These are phyloP conservation scores for Drosophila sucinea DNA, from an alignment of 1,140 invertebrate genomes.

Conservation along the genomic window DNA sequence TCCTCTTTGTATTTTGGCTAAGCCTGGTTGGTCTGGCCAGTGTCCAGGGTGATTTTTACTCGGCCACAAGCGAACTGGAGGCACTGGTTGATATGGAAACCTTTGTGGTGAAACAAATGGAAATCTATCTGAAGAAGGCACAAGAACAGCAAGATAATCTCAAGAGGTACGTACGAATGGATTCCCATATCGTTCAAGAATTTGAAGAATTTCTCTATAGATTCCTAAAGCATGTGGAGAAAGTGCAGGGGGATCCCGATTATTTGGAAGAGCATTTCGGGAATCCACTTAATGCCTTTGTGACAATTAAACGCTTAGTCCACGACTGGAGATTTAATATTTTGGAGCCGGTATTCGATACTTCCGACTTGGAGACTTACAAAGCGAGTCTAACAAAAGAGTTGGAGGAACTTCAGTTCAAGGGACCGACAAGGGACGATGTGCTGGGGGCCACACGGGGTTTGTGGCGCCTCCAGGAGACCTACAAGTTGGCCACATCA, in stretches of 20 bases:
- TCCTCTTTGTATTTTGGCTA: background rate
- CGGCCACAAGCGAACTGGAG: constrained; percentile 33
- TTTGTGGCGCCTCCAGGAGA: constrained; percentile 95
- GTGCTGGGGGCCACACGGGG: constrained; percentile 96
- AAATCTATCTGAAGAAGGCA: constrained; percentile 41
- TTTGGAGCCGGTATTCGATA: constrained; percentile 69
- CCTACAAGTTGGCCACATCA: constrained; percentile 93
- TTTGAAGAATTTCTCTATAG: constrained; percentile 2
- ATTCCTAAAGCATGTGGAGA: constrained; percentile 44
- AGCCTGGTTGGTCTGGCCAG: background rate
- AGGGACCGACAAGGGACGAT: constrained; percentile 92
- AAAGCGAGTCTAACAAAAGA: constrained; percentile 85
- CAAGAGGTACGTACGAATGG: constrained; percentile 26
- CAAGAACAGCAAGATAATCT: constrained; percentile 34
- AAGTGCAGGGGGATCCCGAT: constrained; percentile 20
- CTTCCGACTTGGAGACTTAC: constrained; percentile 22
- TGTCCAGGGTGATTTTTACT: constrained; percentile 40
- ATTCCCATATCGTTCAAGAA: no score
- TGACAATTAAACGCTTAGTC: constrained; percentile 94
- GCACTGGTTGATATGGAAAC: constrained; percentile 45
- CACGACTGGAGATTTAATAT: constrained; percentile 93
- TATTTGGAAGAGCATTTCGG: constrained; percentile 44
- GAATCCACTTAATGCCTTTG: constrained; percentile 66
- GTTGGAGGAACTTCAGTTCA: constrained; percentile 84
- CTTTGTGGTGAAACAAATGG: constrained; percentile 37